Base-by-base conservation (phyloP, 2,113 vertebrate genomes). In the Synodontis membranacea region DNA sequence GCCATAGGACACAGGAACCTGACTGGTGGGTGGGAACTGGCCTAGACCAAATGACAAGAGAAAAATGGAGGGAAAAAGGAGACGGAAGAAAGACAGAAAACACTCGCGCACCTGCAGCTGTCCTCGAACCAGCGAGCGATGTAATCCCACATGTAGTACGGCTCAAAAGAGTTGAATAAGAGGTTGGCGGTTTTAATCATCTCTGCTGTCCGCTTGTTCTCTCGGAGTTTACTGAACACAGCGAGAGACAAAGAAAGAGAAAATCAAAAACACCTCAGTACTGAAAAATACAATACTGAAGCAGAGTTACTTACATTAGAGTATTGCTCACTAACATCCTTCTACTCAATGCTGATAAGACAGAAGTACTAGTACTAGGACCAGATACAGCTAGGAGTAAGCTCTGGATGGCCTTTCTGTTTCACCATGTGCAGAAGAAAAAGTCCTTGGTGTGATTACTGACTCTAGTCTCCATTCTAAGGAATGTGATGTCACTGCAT, bases 111-210 rank as follows among this genome's bases (percentile, higher is more conserved):
- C 98, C 98, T 97, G 95, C 97, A 99, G 92, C 97, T 98, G 89
- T 99, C 98, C 94, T 99, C 97, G 94, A 99, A 99, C 97, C 97
- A 99, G 81, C 96, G 95, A 85, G 97, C 97, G 88, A 99, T 97
- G 54, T 99, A 99, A 94, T 99, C 97, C 98, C 98, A 99, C 98
- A 99, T 99, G 91, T 99, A 99, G 92, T 98, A 99, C 58, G 98
- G 98, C 94, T 99, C 98, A 93, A 99, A 99, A 1, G 98, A 99
- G 94, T 99, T 99, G 93, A 99, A 99, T 66, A 99, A 94, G 68
- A 99, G 97, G 92, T 99, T 99, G 87, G 98, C 98, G 75, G 98
- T 99, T 96, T 99, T 99, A 89, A 99, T 99, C 89, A 99, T 91
- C 88, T 99, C 98, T 6, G 98, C 97, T 2, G 97, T 99, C 94